phyloP scores from a whole-genome alignment of 2,888 invertebrate species.

The Xanthorhoe designata region DNA sequence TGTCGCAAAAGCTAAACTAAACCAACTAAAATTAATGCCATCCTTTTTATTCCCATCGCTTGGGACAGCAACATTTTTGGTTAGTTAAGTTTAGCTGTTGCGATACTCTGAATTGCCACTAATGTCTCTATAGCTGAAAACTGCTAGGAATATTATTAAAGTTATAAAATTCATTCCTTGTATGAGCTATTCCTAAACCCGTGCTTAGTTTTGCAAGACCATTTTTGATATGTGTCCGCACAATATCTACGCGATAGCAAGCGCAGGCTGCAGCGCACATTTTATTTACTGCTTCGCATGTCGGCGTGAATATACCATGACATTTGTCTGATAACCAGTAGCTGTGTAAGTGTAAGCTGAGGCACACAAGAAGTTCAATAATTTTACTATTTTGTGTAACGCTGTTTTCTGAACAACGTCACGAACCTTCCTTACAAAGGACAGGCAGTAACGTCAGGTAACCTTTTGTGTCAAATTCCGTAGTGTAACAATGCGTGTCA shows the following conservation, averaged over 20 bases:
- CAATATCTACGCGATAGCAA: slow-evolving; percentile 24
- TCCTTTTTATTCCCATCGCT: no score
- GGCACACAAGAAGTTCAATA: slow-evolving; percentile 16
- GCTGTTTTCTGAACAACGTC: no score
- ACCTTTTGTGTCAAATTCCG: slow-evolving; percentile 44
- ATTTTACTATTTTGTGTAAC: background rate
- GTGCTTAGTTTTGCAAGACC: slow-evolving; percentile 5
- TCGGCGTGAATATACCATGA: slow-evolving; percentile 42
- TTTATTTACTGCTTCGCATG: slow-evolving; percentile 35
- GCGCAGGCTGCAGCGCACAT: slow-evolving; percentile 25
- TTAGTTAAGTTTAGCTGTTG: no score
- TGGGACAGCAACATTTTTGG: no score
- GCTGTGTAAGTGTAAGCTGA: slow-evolving; percentile 28
- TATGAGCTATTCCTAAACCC: no score
- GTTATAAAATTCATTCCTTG: no score
- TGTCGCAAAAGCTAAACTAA: no score
- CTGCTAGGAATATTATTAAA: no score
- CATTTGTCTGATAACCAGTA: slow-evolving; percentile 43
- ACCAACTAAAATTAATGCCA: no score
- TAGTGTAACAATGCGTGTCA: slow-evolving; percentile 69
- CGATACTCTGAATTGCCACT: no score
- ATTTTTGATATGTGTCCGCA: slow-evolving; percentile 18
- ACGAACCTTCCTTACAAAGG: background rate
- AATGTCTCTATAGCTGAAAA: no score
- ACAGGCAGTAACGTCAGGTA: slow-evolving; percentile 19